Base-by-base conservation (phyloP, 2,113 vertebrate genomes). In the Craseonycteris thonglongyai region DNA sequence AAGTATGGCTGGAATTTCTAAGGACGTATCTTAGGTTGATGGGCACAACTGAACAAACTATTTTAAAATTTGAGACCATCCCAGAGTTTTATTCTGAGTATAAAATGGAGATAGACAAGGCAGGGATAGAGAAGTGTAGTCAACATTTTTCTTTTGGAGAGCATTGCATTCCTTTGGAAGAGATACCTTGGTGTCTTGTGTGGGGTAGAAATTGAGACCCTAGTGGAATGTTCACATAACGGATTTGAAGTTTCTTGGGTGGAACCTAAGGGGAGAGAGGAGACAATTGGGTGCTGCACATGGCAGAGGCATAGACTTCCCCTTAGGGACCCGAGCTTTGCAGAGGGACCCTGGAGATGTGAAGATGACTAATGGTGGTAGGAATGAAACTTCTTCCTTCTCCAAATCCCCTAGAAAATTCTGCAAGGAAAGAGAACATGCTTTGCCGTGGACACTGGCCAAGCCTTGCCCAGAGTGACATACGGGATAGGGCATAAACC, bases 301-400 rank as follows among this genome's bases (percentile, higher is more conserved):
- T 22, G 28, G 38, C 26, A 0, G 3, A 9, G 24, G 21, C 3
- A 9, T 13, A 66, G 28, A 65, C 4, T 6, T 18, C 33, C 2
- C 3, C 7, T 2, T 0, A 7, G 47, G 10, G 26, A 75, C 19
- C 15, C 47, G 79, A 22, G 18, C 7, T 61, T 24, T 35, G 28
- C 51, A 56, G 28, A 49, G 9, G 7, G 26, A 26, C 40, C 10
- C 5, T 45, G 65, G 33, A 18, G 9, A 4, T 28, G 33, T 4
- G 30, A 22, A 19, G 61, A 7, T 21, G 49, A 74, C 24, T 22
- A 7, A 6, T 1, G 9, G 51, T 4, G 5, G 0, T 5, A 15
- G 12, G 15, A 3, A 4, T 30, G 12, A 71, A 6, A 0, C 2
- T 38, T 38, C 22, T 35, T 65, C 7, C 51, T 76, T 30, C 28